Percentiles rank a stretch among this genome's conserved stretches.
phyloP scores from a whole-genome alignment of 2,113 vertebrate genomes.

The Irena cyanogastra region DNA sequence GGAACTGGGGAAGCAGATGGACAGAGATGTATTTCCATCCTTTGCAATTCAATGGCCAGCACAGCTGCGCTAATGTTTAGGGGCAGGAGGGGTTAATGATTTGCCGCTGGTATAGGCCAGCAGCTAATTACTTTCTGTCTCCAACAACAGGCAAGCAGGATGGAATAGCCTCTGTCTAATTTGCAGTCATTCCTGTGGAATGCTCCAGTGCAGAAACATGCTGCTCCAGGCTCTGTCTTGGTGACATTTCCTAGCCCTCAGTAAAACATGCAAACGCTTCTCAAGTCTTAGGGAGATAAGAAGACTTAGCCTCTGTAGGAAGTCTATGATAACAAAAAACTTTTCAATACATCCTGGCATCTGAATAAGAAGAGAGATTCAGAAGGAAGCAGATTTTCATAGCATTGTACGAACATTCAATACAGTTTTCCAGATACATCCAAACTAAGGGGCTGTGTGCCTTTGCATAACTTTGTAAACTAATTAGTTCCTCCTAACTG shows the following conservation, averaged over 20 bases:
- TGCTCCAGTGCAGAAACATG: not conserved
- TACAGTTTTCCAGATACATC: not conserved
- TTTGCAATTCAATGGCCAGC: slow-evolving; percentile 9
- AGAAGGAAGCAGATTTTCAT: not conserved
- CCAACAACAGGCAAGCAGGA: not conserved
- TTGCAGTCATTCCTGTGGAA: not conserved
- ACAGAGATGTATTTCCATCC: not conserved
- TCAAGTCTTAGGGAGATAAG: not conserved
- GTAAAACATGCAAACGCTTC: not conserved
- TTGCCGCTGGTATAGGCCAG: slow-evolving; percentile 31
- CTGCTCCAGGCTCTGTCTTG: not conserved
- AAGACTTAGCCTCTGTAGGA: not conserved
- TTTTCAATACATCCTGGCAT: not conserved
- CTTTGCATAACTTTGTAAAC: not conserved
- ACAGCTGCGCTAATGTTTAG: slow-evolving; percentile 23
- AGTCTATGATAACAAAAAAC: not conserved
- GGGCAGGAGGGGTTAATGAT: slow-evolving; percentile 52
- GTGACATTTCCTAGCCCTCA: not conserved
- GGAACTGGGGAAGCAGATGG: not conserved
- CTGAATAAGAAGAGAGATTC: not conserved
- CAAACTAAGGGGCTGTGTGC: not conserved
- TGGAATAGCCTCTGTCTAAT: slow-evolving; percentile 28
- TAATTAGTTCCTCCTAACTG: not conserved
- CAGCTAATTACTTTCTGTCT: slow-evolving; percentile 49
- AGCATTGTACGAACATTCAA: not conserved